Evolutionary conservation across 2,888 invertebrate genomes (phyloP).

Genomic region (Lochmaea capreae): DNA sequence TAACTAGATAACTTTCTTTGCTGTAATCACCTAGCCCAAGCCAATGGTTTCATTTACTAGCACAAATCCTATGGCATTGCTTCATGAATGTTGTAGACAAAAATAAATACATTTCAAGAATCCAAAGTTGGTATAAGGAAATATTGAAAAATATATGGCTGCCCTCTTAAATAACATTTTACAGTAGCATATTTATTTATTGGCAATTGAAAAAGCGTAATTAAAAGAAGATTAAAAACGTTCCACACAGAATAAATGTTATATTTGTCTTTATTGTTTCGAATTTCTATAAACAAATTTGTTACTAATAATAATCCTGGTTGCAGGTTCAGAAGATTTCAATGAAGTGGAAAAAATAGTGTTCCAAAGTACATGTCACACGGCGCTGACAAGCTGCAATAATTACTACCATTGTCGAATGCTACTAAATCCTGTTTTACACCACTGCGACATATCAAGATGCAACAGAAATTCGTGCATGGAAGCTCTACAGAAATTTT

Average conservation of each 20-base stretch:
- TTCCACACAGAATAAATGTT: not conserved
- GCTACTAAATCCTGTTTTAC: slow-evolving; percentile 85
- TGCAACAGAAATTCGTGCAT: slow-evolving; percentile 90
- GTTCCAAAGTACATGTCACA: slow-evolving; percentile 84
- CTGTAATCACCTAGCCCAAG: too few relatives aligned
- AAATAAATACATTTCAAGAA: too few relatives aligned
- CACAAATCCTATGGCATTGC: too few relatives aligned
- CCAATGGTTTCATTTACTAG: too few relatives aligned
- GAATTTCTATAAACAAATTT: not conserved
- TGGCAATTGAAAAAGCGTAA: not conserved
- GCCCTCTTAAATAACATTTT: not conserved
- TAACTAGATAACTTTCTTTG: too few relatives aligned
- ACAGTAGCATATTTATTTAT: not conserved
- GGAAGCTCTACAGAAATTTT: slow-evolving; percentile 87
- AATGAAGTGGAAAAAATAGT: slow-evolving; percentile 67
- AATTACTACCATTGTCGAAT: slow-evolving; percentile 83
- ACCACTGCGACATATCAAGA: slow-evolving; percentile 80
- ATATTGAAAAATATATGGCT: too few relatives aligned
- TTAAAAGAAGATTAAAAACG: not conserved
- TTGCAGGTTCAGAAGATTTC: slow-evolving; percentile 65
- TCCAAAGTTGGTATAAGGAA: too few relatives aligned
- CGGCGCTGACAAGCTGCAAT: slow-evolving; percentile 84
- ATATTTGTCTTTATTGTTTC: not conserved
- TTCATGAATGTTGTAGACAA: too few relatives aligned
- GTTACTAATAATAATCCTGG: not conserved